Evolutionary conservation across 1,140 invertebrate species (phyloP).

Genomic region (Rhagoletis zephyria): DNA sequence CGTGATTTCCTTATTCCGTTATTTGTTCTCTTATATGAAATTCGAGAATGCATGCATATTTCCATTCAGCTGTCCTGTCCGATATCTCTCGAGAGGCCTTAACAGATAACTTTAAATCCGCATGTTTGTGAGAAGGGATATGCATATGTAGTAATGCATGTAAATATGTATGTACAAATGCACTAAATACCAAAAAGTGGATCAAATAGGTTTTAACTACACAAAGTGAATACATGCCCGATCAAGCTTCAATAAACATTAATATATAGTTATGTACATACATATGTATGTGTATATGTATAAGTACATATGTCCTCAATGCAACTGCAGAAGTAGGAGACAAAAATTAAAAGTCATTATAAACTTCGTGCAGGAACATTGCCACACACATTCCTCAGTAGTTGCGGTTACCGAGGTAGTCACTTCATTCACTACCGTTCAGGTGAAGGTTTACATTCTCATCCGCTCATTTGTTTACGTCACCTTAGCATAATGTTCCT

Average conservation of each 20-base stretch:
- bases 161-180: not conserved
- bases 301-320: too few species aligned
- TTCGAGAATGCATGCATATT: too few species aligned
- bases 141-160: not conserved
- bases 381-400: conserved; percentile 27
- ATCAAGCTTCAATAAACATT: not conserved
- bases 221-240: conserved; percentile 7
- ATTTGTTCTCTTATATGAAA: too few species aligned
- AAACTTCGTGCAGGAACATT: conserved; percentile 2
- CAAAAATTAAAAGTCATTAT: conserved; percentile 49
- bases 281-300: too few species aligned
- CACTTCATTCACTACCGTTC: conserved; percentile 42
- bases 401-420: conserved; percentile 47
- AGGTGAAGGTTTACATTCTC: not conserved
- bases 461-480: conserved; percentile 38
- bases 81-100: too few species aligned
- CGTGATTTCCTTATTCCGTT: too few species aligned
- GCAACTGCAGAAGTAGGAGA: not conserved
- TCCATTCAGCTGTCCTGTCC: too few species aligned
- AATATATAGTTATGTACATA: too few species aligned
- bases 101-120: too few species aligned
- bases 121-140: not conserved
- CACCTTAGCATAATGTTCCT: conserved; percentile 23
- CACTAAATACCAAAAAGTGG: conserved; percentile 15
- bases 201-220: conserved; percentile 9